A percentile compares a stretch with the other conserved stretches of the same genome.
phyloP scores from a whole-genome alignment of 2,888 invertebrate genomes.

The Polietes domitor region DNA sequence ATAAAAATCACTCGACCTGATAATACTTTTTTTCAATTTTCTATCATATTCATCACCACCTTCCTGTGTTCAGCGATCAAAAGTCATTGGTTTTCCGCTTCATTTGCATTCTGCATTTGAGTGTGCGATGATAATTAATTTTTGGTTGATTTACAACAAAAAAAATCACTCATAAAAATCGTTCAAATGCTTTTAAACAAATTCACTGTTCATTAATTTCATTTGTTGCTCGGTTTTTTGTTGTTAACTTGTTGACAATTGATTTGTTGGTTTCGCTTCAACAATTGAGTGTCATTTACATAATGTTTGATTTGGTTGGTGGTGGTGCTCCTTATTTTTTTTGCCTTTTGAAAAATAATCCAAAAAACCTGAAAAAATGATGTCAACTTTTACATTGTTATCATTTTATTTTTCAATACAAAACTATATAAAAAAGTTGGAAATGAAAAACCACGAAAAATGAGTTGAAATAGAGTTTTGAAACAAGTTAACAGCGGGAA shows the following conservation, averaged over 20 bases:
- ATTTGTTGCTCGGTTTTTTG: background rate
- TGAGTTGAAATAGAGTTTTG: background rate
- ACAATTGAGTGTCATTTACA: slow-evolving; percentile 26
- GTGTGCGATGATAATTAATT: slow-evolving; percentile 7
- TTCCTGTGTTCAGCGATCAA: no score
- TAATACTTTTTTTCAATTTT: no score
- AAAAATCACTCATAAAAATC: background rate
- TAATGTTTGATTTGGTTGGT: background rate
- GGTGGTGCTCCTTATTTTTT: background rate
- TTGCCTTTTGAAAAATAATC: slow-evolving; percentile 5
- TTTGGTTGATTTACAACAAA: background rate
- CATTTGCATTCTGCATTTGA: no score
- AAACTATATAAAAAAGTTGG: background rate
- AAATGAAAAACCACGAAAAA: slow-evolving; percentile 2
- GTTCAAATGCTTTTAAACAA: slow-evolving; percentile 18
- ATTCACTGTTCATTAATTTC: slow-evolving; percentile 34
- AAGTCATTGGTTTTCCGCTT: no score
- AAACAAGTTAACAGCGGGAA: slow-evolving; percentile 1
- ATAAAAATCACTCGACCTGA: no score
- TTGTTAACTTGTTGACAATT: slow-evolving; percentile 1
- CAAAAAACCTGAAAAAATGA: slow-evolving; percentile 6
- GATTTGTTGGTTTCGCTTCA: slow-evolving; percentile 14
- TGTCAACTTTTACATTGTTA: slow-evolving; percentile 38
- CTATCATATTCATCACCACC: no score
- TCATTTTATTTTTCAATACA: background rate